Evolutionary conservation across 2,888 invertebrate species (phyloP).

Genomic region (Dascillus cervinus): DNA sequence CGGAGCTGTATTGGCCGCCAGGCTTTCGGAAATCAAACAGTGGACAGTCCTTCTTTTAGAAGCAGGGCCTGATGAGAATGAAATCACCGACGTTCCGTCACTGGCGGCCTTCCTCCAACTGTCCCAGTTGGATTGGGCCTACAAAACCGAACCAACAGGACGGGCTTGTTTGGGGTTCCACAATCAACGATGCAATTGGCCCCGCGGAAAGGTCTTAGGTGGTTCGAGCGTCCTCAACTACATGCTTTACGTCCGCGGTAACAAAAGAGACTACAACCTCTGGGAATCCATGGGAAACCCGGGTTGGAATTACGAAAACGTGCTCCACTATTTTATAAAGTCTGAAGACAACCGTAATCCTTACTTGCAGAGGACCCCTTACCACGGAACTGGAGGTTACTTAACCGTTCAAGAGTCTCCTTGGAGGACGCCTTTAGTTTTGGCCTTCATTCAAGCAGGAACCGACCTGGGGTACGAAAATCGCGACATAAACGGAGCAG

Average conservation of each 20-base stretch:
- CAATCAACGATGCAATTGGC: constrained; percentile 78
- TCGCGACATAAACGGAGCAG: constrained; percentile 72
- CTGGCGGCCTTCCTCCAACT: constrained; percentile 80
- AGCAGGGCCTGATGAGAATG: constrained; percentile 82
- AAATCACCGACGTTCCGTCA: constrained; percentile 81
- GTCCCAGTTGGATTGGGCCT: constrained; percentile 81
- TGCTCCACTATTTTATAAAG: constrained; percentile 81
- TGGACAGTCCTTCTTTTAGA: constrained; percentile 77
- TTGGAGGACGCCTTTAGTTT: constrained; percentile 73
- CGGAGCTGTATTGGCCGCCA: constrained; percentile 73
- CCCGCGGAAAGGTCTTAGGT: constrained; percentile 81
- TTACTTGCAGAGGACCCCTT: constrained; percentile 61
- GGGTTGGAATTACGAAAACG: constrained; percentile 82
- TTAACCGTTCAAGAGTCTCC: constrained; percentile 76
- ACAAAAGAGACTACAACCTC: constrained; percentile 74
- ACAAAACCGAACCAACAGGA: constrained; percentile 78
- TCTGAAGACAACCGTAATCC: constrained; percentile 86
- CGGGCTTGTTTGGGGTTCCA: constrained; percentile 78
- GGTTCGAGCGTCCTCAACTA: constrained; percentile 83
- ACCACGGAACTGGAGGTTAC: constrained; percentile 67
- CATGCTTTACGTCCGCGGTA: constrained; percentile 84
- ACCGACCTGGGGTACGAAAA: constrained; percentile 77
- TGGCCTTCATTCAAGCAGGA: constrained; percentile 77
- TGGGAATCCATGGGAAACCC: constrained; percentile 80
- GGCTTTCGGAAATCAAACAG: constrained; percentile 65